Percentiles rank a stretch among this genome's conserved stretches.
Conservation (phyloP, 2,888 invertebrate genomes). For the Eupeodes latifasciatus region DNA sequence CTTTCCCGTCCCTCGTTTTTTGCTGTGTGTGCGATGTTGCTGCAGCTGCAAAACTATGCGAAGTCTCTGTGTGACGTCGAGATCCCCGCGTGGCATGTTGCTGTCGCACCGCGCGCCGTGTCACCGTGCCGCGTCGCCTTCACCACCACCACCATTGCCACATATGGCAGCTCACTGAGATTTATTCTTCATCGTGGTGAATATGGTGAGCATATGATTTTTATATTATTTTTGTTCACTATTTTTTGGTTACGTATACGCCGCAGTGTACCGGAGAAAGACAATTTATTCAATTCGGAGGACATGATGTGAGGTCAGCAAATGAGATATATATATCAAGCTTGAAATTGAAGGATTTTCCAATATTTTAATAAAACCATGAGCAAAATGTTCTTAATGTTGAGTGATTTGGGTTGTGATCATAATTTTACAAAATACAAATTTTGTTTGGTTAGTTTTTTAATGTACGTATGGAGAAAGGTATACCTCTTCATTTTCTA, state of each 20-base stretch:
- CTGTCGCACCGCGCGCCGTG: too few species aligned
- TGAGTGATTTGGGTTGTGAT: not conserved
- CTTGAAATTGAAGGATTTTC: not conserved
- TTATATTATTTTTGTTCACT: constrained; percentile 48
- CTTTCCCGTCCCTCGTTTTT: not conserved
- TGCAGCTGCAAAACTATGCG: constrained; percentile 16
- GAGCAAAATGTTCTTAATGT: not conserved
- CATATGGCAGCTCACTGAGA: constrained; percentile 55
- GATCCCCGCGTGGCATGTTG: too few species aligned
- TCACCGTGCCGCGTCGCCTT: not conserved
- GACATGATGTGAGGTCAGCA: constrained; percentile 27
- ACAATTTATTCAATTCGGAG: constrained; percentile 26
- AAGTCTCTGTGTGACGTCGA: constrained; percentile 1
- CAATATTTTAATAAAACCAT: not conserved
- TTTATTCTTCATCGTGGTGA: constrained; percentile 55
- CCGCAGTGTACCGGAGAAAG: constrained; percentile 17
- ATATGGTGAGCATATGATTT: constrained; percentile 43
- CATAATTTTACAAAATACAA: not conserved
- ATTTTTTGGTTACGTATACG: constrained; percentile 54
- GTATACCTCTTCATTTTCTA: too few species aligned
- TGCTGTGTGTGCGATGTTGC: not conserved
- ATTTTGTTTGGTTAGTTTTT: too few species aligned
- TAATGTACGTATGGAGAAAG: too few species aligned
- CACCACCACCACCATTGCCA: constrained; percentile 23
- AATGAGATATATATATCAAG: constrained; percentile 1